Conservation (phyloP, 1,140 invertebrate species). For the Psix sp. region DNA sequence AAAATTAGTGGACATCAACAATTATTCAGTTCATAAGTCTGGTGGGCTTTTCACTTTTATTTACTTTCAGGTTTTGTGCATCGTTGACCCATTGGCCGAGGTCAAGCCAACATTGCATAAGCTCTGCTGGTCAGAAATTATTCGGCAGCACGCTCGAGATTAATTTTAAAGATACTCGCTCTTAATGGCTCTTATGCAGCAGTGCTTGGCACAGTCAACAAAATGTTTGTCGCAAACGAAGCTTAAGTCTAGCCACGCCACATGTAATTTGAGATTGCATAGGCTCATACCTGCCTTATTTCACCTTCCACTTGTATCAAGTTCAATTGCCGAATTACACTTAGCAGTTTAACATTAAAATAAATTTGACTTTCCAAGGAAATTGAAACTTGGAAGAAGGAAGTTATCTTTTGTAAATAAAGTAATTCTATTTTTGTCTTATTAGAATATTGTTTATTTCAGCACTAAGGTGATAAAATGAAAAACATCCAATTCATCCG, state of each 20-base stretch:
- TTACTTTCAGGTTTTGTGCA: slow-evolving; percentile 21
- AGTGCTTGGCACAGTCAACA: slow-evolving; percentile 34
- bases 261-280: slow-evolving; percentile 46
- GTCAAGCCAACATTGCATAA: slow-evolving; percentile 61
- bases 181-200: slow-evolving; percentile 57
- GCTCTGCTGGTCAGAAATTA: slow-evolving; percentile 53
- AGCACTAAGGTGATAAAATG: too few species aligned
- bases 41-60: slow-evolving; percentile 37
- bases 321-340: too few species aligned
- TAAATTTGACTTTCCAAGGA: too few species aligned
- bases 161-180: slow-evolving; percentile 61
- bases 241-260: slow-evolving; percentile 52
- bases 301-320: slow-evolving; percentile 14
- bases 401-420: too few species aligned
- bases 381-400: too few species aligned
- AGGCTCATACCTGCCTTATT: slow-evolving; percentile 8
- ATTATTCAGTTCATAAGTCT: slow-evolving; percentile 7
- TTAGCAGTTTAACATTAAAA: too few species aligned
- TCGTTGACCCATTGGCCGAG: slow-evolving; percentile 48
- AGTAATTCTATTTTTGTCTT: too few species aligned
- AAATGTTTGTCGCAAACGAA: slow-evolving; percentile 38
- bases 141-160: slow-evolving; percentile 61
- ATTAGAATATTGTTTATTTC: too few species aligned
- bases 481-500: too few species aligned
- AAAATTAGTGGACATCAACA: slow-evolving; percentile 28